Evolutionary conservation across 2,797 vertebrate species (phyloP).

Genomic region (Poecilia gillii): DNA sequence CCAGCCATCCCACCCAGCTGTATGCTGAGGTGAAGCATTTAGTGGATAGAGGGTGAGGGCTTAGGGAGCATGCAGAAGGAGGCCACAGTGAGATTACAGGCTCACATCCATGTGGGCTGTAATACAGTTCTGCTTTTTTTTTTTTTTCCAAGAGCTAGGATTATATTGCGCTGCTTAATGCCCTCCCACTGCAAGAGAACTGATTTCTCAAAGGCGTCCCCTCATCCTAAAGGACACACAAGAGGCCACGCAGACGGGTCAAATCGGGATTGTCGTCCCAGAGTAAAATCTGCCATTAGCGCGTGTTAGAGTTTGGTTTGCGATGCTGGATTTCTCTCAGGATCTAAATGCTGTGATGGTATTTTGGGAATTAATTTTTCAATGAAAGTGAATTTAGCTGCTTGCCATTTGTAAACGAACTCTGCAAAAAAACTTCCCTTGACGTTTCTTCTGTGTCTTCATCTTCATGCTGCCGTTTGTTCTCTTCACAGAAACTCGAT

Average conservation of each 20-base stretch:
- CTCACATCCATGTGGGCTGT: conserved; percentile 70
- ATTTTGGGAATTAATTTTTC: not conserved
- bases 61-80: conserved; percentile 76
- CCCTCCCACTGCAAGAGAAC: conserved; percentile 49
- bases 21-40: conserved; percentile 68
- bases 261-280: not conserved
- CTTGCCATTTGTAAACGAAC: not conserved
- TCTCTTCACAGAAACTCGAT: not conserved
- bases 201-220: conserved; percentile 61
- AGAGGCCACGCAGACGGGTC: conserved; percentile 12
- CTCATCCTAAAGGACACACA: conserved; percentile 27
- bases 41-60: conserved; percentile 57
- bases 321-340: not conserved
- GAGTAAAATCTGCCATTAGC: conserved; percentile 13
- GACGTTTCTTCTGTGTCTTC: not conserved
- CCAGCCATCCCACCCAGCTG: conserved; percentile 49
- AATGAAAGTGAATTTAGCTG: no score
- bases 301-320: not conserved
- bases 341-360: not conserved
- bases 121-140: conserved; percentile 56
- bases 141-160: conserved; percentile 55
- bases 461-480: not conserved
- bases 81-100: conserved; percentile 80
- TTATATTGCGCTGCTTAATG: conserved; percentile 61
- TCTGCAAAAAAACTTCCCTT: not conserved